Evolutionary conservation across 92 coral and sea anemone species (phyloP).

Genomic region (Heteractis magnifica): DNA sequence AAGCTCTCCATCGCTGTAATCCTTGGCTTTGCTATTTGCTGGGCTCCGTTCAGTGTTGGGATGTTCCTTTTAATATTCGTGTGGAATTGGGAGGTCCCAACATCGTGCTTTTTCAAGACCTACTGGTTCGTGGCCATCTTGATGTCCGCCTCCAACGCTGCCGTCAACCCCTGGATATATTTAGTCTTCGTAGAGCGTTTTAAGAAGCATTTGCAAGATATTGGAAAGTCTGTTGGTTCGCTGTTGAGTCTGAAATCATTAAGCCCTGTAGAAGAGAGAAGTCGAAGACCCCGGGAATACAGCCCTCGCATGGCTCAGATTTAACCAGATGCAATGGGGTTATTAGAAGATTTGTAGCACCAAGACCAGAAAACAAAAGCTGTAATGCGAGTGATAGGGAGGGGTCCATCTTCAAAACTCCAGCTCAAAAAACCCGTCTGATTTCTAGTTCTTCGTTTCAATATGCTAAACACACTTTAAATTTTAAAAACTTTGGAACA

Average conservation of each 20-base stretch:
- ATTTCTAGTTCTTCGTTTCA: too few relatives aligned
- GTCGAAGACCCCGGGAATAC: too few relatives aligned
- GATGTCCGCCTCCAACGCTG: constrained; percentile 30
- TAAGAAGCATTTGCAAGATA: constrained; percentile 4
- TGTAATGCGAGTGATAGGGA: too few relatives aligned
- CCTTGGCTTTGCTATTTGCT: constrained; percentile 29
- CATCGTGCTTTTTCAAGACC: constrained; percentile 20
- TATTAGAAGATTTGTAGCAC: too few relatives aligned
- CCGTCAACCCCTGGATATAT: constrained; percentile 43
- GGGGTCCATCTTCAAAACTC: too few relatives aligned
- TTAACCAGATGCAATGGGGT: too few relatives aligned
- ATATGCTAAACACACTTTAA: too few relatives aligned
- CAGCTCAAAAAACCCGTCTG: too few relatives aligned
- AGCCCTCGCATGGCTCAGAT: too few relatives aligned
- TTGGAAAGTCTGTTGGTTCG: not conserved
- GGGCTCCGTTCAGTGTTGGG: constrained; percentile 36
- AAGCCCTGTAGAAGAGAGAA: not conserved
- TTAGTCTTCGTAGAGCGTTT: constrained; percentile 30
- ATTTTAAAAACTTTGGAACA: too few relatives aligned
- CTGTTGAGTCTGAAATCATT: not conserved
- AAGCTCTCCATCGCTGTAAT: constrained; percentile 33
- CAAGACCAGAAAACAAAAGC: too few relatives aligned
- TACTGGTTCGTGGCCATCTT: constrained; percentile 34
- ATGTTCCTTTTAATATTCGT: constrained; percentile 29
- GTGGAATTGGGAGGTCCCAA: constrained; percentile 15